Base-by-base conservation (phyloP, 2,113 vertebrate genomes). In the Xenopus borealis region DNA sequence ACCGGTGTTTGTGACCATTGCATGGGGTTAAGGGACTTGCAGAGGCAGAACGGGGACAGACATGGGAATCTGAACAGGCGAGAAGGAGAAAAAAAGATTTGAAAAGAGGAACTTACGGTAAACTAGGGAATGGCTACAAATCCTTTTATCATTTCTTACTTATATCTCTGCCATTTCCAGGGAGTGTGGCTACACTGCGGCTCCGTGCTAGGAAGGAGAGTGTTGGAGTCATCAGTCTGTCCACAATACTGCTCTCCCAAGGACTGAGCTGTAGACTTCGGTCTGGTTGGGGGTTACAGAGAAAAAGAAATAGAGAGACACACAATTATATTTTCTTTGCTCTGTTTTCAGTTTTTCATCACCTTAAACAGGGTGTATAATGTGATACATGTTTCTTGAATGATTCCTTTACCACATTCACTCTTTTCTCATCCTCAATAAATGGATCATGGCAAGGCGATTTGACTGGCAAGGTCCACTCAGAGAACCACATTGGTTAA, bases 161-260 rank as follows among this genome's bases (percentile, higher is more conserved):
- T 72, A 91, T 88, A 71, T 98, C 95, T 83, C 92, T 93, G 85
- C 92, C 85, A 0, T 92, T 95, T 78, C 83, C 91, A 0, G 95
- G 92, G 83, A 98, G 91, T 0, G 93, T 98, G 85, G 95, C 96
- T 0, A 93, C 95, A 7, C 97, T 98, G 77, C 96, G 93, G 85
- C 97, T 99, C 73, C 97, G 91, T 0, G 97, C 97, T 7, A 99
- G 91, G 86, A 98, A 99, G 62, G 97, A 94, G 78, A 98, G 88
- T 1, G 97, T 99, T 18, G 97, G 97, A 0, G 97, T 99, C 95
- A 97, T 98, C 83, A 99, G 88, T 17, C 97, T 92, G 83, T 98
- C 96, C 68, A 99, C 96, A 1, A 99, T 97, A 83, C 96, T 99
- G 89, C 95, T 98, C 86, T 99, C 97, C 96, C 95, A 98, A 0